Evolutionary conservation across 2,888 invertebrate genomes (phyloP), one percentile per base, ranked within the genome.

Genomic region (Agrilus cyanescens): DNA sequence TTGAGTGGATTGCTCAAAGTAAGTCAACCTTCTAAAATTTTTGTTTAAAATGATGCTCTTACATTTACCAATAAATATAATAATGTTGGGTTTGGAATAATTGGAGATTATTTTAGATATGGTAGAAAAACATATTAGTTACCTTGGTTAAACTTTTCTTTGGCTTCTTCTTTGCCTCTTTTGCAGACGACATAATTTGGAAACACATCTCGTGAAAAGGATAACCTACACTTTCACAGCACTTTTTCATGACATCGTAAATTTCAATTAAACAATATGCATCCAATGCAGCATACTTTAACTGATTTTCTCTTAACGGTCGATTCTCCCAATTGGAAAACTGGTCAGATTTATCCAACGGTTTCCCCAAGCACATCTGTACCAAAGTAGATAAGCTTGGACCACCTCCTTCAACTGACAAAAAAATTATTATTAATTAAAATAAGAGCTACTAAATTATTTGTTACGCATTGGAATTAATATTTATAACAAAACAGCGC

Each of bases 311-410:
- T 37, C 89, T 68, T 40, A 93, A 60, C 8, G 91, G 91, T 51
- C 91, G 72, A 52, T 81, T 75, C 57, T 88, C 85, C 91, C 91
- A 93, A 64, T 91, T 88, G 0, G 89, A 89, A 66, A 88, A 86
- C 59, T 90, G 90, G 66, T 91, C 87, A n/a, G 80, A 78, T 65
- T 93, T 93, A 64, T 87, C 79, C 33, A 93, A 66, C 35, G 81
- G 78, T 41, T 75, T 69, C 5, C 88, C 88, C 57, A 88, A 74
- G 59, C 86, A 85, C 32, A 79, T 68, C 57, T 82, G 76, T 0
- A 87, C 83, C 44, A 90, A 66, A 48, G 79, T 79, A 56, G 80
- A 80, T 16, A 91, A 71, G 49, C 85, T 81, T 47, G 46, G 45
- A 20, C 52, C 51, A 7, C 50, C 47, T 14, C 47, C 45, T 45